A percentile compares a stretch with the other conserved stretches of the same genome.
Evolutionary conservation across 2,113 vertebrate species (phyloP).

Genomic region (Apodemus speciosus): DNA sequence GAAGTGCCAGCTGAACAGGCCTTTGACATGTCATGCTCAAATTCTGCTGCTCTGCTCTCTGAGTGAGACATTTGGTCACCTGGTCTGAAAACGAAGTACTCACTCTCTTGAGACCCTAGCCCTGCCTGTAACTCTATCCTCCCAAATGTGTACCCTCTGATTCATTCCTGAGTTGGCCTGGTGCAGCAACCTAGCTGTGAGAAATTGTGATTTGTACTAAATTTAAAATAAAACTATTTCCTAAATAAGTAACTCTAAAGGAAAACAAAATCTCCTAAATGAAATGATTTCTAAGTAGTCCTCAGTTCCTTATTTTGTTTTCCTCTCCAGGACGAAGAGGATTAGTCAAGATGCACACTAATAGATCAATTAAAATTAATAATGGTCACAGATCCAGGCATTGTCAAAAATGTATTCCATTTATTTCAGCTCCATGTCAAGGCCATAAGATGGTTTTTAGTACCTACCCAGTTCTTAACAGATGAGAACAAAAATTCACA

Average conservation of each 20-base stretch:
- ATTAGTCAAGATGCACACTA: not conserved
- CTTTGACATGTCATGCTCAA: not conserved
- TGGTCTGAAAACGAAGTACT: slow-evolving; percentile 50
- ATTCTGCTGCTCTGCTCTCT: not conserved
- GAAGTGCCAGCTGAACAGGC: fast-evolving
- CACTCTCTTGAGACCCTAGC: not conserved
- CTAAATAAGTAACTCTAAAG: not conserved
- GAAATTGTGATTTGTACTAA: not conserved
- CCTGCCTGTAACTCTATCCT: not conserved
- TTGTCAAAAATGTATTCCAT: not conserved
- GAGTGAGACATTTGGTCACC: slow-evolving; percentile 7
- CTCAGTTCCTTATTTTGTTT: not conserved
- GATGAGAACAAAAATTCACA: not conserved
- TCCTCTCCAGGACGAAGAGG: not conserved
- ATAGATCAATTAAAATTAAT: slow-evolving; percentile 11
- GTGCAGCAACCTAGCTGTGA: not conserved
- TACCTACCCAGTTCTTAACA: not conserved
- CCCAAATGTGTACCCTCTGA: not conserved
- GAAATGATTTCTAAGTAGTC: not conserved
- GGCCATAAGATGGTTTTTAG: not conserved
- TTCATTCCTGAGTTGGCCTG: not conserved
- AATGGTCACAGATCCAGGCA: not conserved
- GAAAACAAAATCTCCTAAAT: not conserved
- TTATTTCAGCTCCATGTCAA: not conserved
- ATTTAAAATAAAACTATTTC: slow-evolving; percentile 39